Evolutionary conservation across 2,888 invertebrate genomes (phyloP), one percentile per base, ranked within the genome.

Genomic region (Timema cristinae): DNA sequence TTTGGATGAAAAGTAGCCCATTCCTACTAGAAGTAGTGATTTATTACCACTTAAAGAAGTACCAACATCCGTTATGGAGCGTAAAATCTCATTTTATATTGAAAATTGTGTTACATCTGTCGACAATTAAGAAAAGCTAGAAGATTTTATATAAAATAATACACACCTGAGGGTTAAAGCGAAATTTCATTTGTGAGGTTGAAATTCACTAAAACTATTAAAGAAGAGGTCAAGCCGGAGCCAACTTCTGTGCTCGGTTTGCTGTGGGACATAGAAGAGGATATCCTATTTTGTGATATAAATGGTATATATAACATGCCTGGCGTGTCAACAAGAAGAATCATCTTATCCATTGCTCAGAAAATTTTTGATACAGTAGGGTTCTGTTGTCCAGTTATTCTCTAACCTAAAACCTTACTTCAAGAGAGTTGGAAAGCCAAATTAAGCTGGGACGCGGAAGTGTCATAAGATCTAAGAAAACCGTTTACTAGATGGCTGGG

Each of bases 41-140:
- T 56, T 0, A 7, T 56, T 16, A 56, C 8, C 56, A 56, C 13
- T 16, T 56, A 15, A 11, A n/a, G 13, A 11, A 56, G 16, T 56
- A 16, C 32, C 32, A 32, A 32, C 32, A 1, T 32, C 32, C 2
- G 9, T 15, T 13, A 15, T 8, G 16, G 6, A 56, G 16, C 56
- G 4, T 11, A 56, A 56, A 16, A 8, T 1, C 16, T 56, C 13
- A 56, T 56, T 7, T 56, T 13, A 56, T 56, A 7, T 11, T 8
- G 56, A 56, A n/a, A 56, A 56, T 56, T 56, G 56, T 56, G 56
- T 56, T n/a, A 56, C 56, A 56, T 56, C 56, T 15, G 56, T 56
- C 7, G 56, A 11, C 16, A 56, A 56, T 16, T 2, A 8, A 15
- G 56, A 56, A 56, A 5, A 56, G 56, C 16, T 56, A 56, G 1